Base-by-base conservation (phyloP, 2,113 vertebrate species). In the Pachypanchax playfairii region DNA sequence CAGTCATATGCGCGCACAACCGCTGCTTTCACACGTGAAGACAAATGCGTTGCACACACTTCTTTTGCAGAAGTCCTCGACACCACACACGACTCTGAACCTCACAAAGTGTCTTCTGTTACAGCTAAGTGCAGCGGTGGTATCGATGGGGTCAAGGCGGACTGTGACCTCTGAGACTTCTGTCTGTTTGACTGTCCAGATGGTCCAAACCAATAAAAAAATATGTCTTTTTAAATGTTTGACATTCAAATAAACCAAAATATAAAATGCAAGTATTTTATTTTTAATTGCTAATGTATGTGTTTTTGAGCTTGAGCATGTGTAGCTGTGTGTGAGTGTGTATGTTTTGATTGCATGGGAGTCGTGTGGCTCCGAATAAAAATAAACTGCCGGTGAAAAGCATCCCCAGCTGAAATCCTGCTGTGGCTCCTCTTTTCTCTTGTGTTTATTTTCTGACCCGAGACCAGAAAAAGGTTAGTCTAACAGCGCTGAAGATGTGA, bases 51-150 rank as follows among this genome's bases (percentile, higher is more conserved):
- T 36, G 48, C 48, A 49, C 49, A 70, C 41, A 31, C 42, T 49
- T 42, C 24, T 12, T 21, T n/a, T 6, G 8, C 21, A 29, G 31
- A 3, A 12, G 9, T 18, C 61, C 28, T 43, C 35, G 42, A 58
- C 62, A 65, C 51, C 71, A 54, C 64, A 31, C 68, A 64, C 31
- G 35, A 80, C 82, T 61, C 21, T 43, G 59, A 22, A 48, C 58
- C 62, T 18, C 59, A 25, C 68, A 61, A 55, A 77, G 78, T 79
- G 77, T 85, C 85, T 86, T 86, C 72, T 64, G 64, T 89, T 88
- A 82, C 85, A 83, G 66, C 80, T 84, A 82, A 90, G 85, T 83
- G 87, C 75, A 59, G 73, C 67, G 22, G 46, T 42, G 63, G 57
- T 82, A 87, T 78, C 75, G 84, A 79, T 75, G 42, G 65, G 80